Evolutionary conservation across 2,113 vertebrate species (phyloP), one percentile per base, ranked within the genome.

Genomic region (Oxyruncus cristatus): DNA sequence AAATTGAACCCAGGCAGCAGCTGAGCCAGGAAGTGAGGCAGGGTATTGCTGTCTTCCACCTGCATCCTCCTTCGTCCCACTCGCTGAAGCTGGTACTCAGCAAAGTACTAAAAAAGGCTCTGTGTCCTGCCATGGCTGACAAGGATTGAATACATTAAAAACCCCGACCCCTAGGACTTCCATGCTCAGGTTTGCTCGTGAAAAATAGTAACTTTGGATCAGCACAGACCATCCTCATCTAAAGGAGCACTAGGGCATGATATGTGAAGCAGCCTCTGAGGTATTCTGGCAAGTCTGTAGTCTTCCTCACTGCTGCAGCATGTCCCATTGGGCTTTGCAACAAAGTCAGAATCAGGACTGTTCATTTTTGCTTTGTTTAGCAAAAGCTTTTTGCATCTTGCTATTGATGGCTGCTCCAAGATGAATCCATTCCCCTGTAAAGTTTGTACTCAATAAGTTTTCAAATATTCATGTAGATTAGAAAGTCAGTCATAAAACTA

Each of bases 341-440:
- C 26, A 20, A 83, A 71, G 63, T 75, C 85, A 77, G 35, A 85
- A 79, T 50, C 86, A 79, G 74, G 72, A 63, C 24, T 80, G 67
- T 47, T 74, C 46, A 67, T 59, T 93, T 86, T 86, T 77, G 27
- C n/a, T 86, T 95, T 88, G 63, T 55, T 92, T 94, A 83, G 55
- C 24, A 71, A 63, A 88, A 70, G 9, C 12, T 66, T 76, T 89
- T 71, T 77, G 49, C 61, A 70, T 83, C 50, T 63, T 80, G 42
- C n/a, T 94, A 4, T 70, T 92, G 59, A 93, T 66, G 50, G 46
- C 20, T 80, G 39, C 46, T 88, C 59, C 26, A 33, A 88, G 50
- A 70, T 18, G 90, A 96, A 86, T 71, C 59, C 46, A 88, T 33
- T 28, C 27, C 46, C 47, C 47, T 41, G 35, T 47, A 85, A 91